Conservation (phyloP, 1,140 invertebrate genomes). For the Leguminivora glycinivorella region DNA sequence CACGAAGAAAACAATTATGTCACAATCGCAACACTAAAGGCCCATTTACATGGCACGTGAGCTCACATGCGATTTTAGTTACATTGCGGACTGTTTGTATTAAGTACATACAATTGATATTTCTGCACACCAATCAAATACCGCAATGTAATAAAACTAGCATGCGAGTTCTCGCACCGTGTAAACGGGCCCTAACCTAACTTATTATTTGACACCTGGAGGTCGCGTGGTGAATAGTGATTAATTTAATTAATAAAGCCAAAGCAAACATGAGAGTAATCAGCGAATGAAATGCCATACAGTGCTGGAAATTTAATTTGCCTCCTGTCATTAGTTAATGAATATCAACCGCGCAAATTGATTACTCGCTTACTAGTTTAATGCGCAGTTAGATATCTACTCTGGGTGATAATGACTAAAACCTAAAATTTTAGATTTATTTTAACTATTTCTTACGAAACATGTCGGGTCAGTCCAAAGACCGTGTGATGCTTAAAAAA, state of each 20-base stretch:
- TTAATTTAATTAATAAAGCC: constrained; percentile 12
- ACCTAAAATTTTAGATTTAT: background rate
- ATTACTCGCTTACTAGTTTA: background rate
- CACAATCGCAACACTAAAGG: too few species aligned
- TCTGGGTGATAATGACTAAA: background rate
- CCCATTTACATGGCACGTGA: too few species aligned
- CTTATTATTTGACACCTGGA: constrained; percentile 15
- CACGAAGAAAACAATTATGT: constrained; percentile 12
- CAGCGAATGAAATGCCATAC: constrained; percentile 23
- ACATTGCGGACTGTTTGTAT: too few species aligned
- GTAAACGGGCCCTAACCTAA: too few species aligned
- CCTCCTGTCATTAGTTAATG: constrained; percentile 15
- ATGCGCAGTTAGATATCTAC: background rate
- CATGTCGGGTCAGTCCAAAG: too few species aligned
- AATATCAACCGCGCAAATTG: constrained; percentile 13
- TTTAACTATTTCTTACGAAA: background rate
- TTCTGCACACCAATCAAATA: too few species aligned
- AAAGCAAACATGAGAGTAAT: constrained; percentile 15
- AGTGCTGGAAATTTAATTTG: constrained; percentile 6
- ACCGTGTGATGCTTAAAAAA: too few species aligned
- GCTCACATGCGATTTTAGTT: too few species aligned
- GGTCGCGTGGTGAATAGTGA: constrained; percentile 11
- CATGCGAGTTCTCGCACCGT: too few species aligned
- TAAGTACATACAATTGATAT: too few species aligned
- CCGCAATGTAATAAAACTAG: too few species aligned